Evolutionary conservation across 2,113 vertebrate genomes (phyloP), one percentile per base, ranked within the genome.

Genomic region (Oreochromis spilurus): DNA sequence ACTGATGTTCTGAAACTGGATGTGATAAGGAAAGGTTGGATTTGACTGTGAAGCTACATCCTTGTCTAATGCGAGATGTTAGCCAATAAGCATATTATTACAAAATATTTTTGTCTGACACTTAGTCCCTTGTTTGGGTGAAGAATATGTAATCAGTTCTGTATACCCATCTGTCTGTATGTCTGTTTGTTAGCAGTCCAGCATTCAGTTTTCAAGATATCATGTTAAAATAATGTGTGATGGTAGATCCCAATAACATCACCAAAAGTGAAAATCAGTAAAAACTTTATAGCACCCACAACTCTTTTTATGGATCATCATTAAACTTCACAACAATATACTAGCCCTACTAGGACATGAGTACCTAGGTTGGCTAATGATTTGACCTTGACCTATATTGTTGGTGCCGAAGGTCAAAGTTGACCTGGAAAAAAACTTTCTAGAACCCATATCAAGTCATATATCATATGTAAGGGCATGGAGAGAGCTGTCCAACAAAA

Each of bases 391-490:
- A 65, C 31, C 60, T 38, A 3, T 65, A 12, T n/a, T 65, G 60
- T 65, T 65, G 4, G 19, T 65, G 34, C 6, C 0, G 0, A 65
- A 38, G 0, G 34, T 65, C 60, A 65, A 65, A 21, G 60, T 3
- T 65, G 2, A 38, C 60, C 34, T 38, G 38, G 34, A 38, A 13
- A 38, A 65, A 13, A 38, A 38, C 34, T 21, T 65, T 65, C 19
- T 38, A 21, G 34, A 21, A 36, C 2, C 17, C 17, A 36, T 38
- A 38, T 65, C 0, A 65, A 0, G 34, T 65, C 34, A 38, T 38
- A 21, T 65, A 38, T 38, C 60, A 38, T 7, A 65, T 36, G 10
- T 36, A 65, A 65, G 60, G 31, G 17, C 60, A 65, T 65, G 19
- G 60, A 65, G 17, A 38, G 34, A 65, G 10, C 17, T 65, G 60